Evolutionary conservation across 2,888 invertebrate species (phyloP).

Genomic region (Euplagia quadripunctaria): DNA sequence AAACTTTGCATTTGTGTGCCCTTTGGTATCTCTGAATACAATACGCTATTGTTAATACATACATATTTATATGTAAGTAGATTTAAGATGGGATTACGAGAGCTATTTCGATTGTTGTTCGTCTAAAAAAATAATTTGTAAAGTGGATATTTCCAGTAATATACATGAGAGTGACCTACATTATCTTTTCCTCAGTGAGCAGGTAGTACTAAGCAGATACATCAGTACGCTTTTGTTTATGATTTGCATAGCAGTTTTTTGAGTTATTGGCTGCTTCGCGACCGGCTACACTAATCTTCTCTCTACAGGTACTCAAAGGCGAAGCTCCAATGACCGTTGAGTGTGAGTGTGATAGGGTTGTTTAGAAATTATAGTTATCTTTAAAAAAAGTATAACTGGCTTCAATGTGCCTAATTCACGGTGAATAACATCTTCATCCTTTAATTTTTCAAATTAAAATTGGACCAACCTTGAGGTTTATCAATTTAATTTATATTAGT

Average conservation of each 20-base stretch:
- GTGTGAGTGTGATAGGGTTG: too few relatives aligned
- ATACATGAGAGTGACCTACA: background rate
- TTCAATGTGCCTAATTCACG: too few relatives aligned
- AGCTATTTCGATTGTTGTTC: background rate
- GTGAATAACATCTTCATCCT: too few relatives aligned
- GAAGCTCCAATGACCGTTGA: too few relatives aligned
- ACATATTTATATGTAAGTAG: background rate
- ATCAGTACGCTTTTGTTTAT: background rate
- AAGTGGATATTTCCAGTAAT: background rate
- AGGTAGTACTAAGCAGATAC: background rate
- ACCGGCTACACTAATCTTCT: too few relatives aligned
- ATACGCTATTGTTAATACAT: constrained; percentile 20
- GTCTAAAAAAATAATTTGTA: background rate
- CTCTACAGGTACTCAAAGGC: too few relatives aligned
- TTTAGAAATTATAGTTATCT: too few relatives aligned
- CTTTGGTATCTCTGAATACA: constrained; percentile 12
- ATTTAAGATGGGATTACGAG: background rate
- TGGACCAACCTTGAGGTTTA: too few relatives aligned
- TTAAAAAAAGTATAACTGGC: too few relatives aligned
- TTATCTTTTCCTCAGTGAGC: background rate
- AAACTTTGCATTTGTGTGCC: constrained; percentile 23
- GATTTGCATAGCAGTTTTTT: background rate
- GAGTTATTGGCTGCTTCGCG: background rate
- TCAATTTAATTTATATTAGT: too few relatives aligned
- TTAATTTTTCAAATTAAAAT: too few relatives aligned